A percentile compares a stretch with the other conserved stretches of the same genome.
phyloP scores from a whole-genome alignment of 2,797 vertebrate genomes.

The Bucorvus abyssinicus region DNA sequence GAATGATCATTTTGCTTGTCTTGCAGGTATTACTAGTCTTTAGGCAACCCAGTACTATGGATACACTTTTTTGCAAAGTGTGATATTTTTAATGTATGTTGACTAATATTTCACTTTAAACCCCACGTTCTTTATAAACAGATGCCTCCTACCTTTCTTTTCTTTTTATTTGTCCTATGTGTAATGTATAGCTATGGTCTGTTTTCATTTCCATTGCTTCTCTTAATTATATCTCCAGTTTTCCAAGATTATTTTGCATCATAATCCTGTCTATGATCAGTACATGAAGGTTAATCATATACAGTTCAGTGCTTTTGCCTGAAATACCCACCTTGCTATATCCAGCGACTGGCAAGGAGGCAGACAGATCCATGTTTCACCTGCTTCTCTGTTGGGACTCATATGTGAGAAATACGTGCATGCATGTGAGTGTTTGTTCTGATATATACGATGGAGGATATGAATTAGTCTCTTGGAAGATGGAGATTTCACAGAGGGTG shows the following conservation, averaged over 20 bases:
- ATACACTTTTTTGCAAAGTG: background rate
- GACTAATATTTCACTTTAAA: background rate
- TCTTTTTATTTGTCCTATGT: background rate
- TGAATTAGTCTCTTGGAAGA: background rate
- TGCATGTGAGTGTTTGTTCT: background rate
- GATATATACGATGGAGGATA: background rate
- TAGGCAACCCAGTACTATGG: background rate
- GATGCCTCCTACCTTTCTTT: background rate
- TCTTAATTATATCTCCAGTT: background rate
- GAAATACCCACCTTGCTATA: background rate
- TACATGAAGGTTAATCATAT: accelerated
- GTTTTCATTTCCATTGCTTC: background rate
- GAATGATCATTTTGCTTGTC: background rate
- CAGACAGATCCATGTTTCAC: background rate
- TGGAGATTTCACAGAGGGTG: background rate
- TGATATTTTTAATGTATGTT: background rate
- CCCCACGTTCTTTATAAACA: background rate
- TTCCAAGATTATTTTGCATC: background rate
- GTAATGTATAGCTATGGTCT: background rate
- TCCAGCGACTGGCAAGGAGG: background rate
- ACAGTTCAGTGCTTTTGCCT: background rate
- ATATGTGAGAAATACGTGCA: background rate
- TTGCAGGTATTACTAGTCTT: background rate
- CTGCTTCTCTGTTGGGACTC: background rate
- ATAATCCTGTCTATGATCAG: background rate